Evolutionary conservation across 2,888 invertebrate species (phyloP), one percentile per base, ranked within the genome.

Genomic region (Hypsopygia costalis): DNA sequence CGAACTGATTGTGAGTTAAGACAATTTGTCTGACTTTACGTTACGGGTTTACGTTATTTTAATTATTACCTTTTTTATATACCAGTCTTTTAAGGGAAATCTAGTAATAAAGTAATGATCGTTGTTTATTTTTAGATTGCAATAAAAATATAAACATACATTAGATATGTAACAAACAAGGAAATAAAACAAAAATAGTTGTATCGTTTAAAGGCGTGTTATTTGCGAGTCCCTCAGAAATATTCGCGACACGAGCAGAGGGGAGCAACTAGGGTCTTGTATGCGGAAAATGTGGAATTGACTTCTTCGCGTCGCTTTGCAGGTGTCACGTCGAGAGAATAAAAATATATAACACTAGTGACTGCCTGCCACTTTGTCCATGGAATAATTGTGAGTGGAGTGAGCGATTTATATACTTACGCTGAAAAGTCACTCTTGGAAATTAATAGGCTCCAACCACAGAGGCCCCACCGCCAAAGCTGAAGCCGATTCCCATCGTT

Each of bases 281-380:
- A 78, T 78, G 77, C 69, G 74, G 68, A 68, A 76, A 77, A 83
- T 76, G 76, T 74, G 70, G 81, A 82, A 82, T 81, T 82, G 80
- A 57, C 80, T 75, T 83, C 82, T 85, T 80, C 76, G 79, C 83
- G 81, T 70, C 69, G 74, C 49, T 55, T 53, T 51, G 53, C 76
- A 77, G 76, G 82, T 81, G 85, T 78, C 70, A 80, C 79, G 72
- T 79, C 49, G 58, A 49, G 39, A 63, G 63, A 71, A 76, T 72
- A 71, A 70, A 71, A 74, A 78, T 70, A 67, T 73, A 55, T 47
- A 9, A 12, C 16, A 32, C 11, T 33, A 20, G 28, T n/a, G 2
- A 7, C 9, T 11, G 8, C 11, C 6, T 5, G 11, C 21, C 30
- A 20, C 1, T 29, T 30, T 30, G 8, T 11, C 8, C 21, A 16